phyloP scores from a whole-genome alignment of 2,888 invertebrate species.

The Stenichneumon culpator region DNA sequence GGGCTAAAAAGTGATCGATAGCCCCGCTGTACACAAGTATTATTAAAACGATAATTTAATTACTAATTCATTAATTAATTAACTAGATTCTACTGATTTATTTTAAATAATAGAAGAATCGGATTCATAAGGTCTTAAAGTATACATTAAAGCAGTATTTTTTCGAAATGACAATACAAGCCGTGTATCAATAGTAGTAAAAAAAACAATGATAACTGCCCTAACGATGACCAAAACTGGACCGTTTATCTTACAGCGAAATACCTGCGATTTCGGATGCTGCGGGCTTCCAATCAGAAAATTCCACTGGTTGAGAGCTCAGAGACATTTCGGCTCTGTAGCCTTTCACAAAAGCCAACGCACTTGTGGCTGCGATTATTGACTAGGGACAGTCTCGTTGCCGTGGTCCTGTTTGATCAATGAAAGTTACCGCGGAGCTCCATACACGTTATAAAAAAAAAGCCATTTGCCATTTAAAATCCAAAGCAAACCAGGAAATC shows the following conservation, averaged over 20 bases:
- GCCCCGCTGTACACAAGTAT: too few species aligned
- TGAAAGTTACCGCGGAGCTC: constrained; percentile 35
- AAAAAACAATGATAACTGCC: neutral
- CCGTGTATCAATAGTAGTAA: too few species aligned
- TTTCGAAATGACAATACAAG: too few species aligned
- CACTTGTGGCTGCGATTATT: constrained; percentile 38
- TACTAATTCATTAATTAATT: too few species aligned
- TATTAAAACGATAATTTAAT: too few species aligned
- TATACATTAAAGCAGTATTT: too few species aligned
- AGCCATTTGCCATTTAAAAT: neutral
- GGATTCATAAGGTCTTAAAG: too few species aligned
- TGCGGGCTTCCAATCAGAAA: constrained; percentile 66
- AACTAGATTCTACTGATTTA: too few species aligned
- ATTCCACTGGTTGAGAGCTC: constrained; percentile 51
- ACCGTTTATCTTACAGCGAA: neutral
- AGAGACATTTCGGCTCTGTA: constrained; percentile 57
- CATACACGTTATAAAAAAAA: neutral
- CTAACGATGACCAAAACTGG: neutral
- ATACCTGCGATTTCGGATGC: constrained; percentile 67
- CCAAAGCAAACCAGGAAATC: neutral
- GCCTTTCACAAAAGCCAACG: constrained; percentile 31
- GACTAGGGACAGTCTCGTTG: constrained; percentile 42
- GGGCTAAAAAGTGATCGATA: too few species aligned
- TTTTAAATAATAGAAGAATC: neutral
- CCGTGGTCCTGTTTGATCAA: constrained; percentile 66